Evolutionary conservation across 2,888 invertebrate genomes (phyloP).

Genomic region (Aphelenchoides bicaudatus): DNA sequence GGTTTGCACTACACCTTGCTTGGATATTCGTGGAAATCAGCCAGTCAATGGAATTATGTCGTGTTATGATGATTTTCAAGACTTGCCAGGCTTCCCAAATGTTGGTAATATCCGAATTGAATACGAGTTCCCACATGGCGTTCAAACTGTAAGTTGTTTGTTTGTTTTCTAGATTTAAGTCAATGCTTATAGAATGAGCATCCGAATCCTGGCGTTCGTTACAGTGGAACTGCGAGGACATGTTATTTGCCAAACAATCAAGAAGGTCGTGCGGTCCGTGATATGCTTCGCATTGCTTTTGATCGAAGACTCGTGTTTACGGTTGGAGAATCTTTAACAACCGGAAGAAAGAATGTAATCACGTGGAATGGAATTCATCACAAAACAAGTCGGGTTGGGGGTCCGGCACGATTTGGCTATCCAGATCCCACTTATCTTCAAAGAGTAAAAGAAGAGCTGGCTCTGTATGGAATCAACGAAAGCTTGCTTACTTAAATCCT

Average conservation of each 20-base stretch:
- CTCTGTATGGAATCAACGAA: conserved; percentile 61
- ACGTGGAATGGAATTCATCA: conserved; percentile 87
- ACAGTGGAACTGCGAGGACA: conserved; percentile 36
- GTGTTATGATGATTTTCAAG: conserved; percentile 12
- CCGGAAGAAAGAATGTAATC: conserved; percentile 83
- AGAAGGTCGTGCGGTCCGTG: conserved; percentile 67
- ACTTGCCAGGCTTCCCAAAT: conserved; percentile 34
- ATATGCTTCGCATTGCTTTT: conserved; percentile 77
- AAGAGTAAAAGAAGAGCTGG: conserved; percentile 66
- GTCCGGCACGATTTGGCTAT: conserved; percentile 66
- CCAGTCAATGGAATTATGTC: conserved; percentile 30
- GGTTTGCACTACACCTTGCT: conserved; percentile 25
- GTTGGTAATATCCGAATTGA: conserved; percentile 37
- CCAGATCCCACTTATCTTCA: conserved; percentile 76
- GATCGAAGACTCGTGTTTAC: conserved; percentile 79
- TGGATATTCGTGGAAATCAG: conserved; percentile 26
- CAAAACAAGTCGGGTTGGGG: conserved; percentile 67
- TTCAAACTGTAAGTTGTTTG: conserved; percentile 31
- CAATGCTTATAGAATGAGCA: conserved; percentile 34
- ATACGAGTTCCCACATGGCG: conserved; percentile 35
- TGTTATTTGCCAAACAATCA: conserved; percentile 46
- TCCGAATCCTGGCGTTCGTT: conserved; percentile 41
- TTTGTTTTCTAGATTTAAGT: conserved; percentile 1
- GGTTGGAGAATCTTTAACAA: conserved; percentile 80
- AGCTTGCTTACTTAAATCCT: too few species aligned